A percentile compares a stretch with the other conserved stretches of the same genome.
These are phyloP conservation scores for Amiota minor DNA, from an alignment of 2,888 invertebrate species.

Conservation along the genomic window DNA sequence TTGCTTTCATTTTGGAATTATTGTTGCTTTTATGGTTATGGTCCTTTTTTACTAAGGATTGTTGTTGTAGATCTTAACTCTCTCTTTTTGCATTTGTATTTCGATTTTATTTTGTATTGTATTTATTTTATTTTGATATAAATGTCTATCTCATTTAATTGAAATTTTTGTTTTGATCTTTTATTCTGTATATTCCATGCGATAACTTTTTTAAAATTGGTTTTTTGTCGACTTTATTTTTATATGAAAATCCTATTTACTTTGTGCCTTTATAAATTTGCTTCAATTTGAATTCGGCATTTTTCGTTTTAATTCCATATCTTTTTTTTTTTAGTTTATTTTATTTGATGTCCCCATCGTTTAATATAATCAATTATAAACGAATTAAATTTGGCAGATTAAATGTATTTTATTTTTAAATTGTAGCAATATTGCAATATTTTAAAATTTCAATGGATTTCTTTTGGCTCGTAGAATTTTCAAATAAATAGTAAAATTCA, in stretches of 20 bases:
- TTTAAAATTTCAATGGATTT: no score
- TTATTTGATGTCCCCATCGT: background rate
- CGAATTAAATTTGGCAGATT: background rate
- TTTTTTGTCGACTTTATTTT: background rate
- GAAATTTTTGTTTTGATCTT: background rate
- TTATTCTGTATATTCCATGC: background rate
- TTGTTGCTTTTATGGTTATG: background rate
- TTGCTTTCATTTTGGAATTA: background rate
- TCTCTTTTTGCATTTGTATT: background rate
- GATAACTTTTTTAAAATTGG: background rate
- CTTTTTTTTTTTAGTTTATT: background rate
- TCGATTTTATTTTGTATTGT: conserved; percentile 6
- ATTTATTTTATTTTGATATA: background rate
- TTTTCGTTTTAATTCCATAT: background rate
- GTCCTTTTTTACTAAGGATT: background rate
- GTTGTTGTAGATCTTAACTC: background rate
- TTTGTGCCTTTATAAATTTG: background rate
- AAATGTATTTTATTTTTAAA: no score
- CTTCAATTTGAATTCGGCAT: background rate
- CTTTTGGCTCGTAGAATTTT: no score
- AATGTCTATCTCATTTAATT: background rate
- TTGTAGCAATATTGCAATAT: no score
- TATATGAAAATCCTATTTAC: background rate
- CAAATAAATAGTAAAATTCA: no score
- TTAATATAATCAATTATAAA: conserved; percentile 1